Base-by-base conservation (phyloP, 2,113 vertebrate genomes). In the Cyprinus carpio region DNA sequence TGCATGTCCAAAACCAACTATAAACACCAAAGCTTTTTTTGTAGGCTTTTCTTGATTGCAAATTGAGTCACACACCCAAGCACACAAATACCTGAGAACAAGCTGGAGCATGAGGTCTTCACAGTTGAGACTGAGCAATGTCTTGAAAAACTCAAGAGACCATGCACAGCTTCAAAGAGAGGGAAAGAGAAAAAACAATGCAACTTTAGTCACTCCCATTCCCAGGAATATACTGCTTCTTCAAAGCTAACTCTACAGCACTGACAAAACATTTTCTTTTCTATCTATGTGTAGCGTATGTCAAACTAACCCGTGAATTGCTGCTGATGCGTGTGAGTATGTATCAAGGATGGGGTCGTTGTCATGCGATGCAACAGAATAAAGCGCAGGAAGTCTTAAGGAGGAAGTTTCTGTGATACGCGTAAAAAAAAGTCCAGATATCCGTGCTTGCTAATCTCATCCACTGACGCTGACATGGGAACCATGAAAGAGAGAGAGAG, bases 351-450 rank as follows among this genome's bases (percentile, higher is more conserved):
- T 97, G 90, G 97, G 96, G 91, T 93, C 91, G 82, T 95, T 95
- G 92, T 99, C 98, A 0, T 99, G 87, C 94, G 93, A 92, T 99
- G 98, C 88, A 99, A 93, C 89, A 99, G 93, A 88, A 99, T 93
- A 34, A 99, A 99, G 81, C 97, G 95, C 92, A 99, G 94, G 93
- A 99, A 99, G 98, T 97, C 87, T 96, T 96, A 31, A 99, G 96
- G 87, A 99, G 6, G 97, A 93, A 0, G 95, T 95, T 90, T 98
- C 98, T 0, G 96, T 96, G 91, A 98, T 90, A 6, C 96, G 92
- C 98, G 97, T 89, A 99, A 94, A 92, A 99, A 99, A 81, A 99
- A 95, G 87, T 99, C 98, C 91, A 99, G 94, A 93, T 99, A 99
- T 25, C 98, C 0, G 97, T 99, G 94, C 97, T 99, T 90, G 98